These are phyloP conservation scores for Drosophila koepferae DNA, from an alignment of 2,888 invertebrate genomes.

Conservation along the genomic window DNA sequence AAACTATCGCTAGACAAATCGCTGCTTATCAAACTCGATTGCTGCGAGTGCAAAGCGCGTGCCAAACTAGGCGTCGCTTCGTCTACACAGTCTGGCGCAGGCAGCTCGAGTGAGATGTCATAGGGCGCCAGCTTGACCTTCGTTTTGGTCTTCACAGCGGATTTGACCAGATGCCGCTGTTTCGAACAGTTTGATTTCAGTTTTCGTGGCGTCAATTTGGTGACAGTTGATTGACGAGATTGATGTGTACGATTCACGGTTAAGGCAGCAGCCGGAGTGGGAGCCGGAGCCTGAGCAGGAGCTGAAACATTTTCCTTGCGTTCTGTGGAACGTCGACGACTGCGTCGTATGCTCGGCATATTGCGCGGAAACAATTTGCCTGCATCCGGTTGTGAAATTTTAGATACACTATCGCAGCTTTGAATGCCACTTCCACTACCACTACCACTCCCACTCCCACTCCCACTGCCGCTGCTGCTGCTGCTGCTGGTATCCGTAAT, in stretches of 20 bases:
- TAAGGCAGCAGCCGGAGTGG: conserved; percentile 16
- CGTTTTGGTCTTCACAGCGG: conserved; percentile 67
- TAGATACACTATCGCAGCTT: conserved; percentile 68
- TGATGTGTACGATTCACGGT: conserved; percentile 45
- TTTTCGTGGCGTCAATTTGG: conserved; percentile 73
- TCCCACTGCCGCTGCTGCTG: conserved; percentile 12
- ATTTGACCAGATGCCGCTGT: conserved; percentile 49
- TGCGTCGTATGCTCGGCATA: conserved; percentile 84
- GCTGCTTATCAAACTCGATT: conserved; percentile 74
- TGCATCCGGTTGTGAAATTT: conserved; percentile 75
- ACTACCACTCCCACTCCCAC: conserved; percentile 14
- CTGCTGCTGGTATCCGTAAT: conserved; percentile 52
- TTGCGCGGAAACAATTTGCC: conserved; percentile 83
- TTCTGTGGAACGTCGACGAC: conserved; percentile 68
- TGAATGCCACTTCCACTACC: conserved; percentile 26
- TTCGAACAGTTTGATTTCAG: conserved; percentile 73
- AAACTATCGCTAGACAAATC: conserved; percentile 49
- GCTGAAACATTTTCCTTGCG: conserved; percentile 34
- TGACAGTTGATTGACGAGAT: conserved; percentile 73
- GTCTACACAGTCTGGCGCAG: conserved; percentile 30
- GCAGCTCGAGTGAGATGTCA: conserved; percentile 68
- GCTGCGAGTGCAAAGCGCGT: conserved; percentile 61
- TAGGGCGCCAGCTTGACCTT: conserved; percentile 71
- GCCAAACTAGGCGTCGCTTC: conserved; percentile 55
- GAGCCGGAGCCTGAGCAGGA: conserved; percentile 8